Percentiles rank a stretch among this genome's conserved stretches.
Evolutionary conservation across 2,113 vertebrate species (phyloP).

Genomic region (Pelmatolapia mariae): DNA sequence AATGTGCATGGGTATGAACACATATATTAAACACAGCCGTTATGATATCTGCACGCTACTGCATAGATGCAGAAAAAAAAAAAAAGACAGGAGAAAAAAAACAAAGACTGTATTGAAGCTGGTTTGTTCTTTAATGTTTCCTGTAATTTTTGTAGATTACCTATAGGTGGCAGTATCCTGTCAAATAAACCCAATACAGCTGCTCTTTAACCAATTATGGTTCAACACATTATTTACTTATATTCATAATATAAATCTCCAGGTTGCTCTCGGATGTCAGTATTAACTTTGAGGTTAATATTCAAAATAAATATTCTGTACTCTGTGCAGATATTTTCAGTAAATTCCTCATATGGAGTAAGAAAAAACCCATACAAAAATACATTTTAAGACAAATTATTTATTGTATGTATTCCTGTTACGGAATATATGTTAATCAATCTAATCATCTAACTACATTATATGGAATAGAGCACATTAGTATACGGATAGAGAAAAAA

Average conservation of each 20-base stretch:
- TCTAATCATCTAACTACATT: neutral
- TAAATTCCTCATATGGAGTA: neutral
- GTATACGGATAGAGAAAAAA: neutral
- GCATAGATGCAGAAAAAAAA: neutral
- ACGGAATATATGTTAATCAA: neutral
- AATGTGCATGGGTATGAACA: neutral
- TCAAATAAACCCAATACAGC: neutral
- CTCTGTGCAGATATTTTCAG: neutral
- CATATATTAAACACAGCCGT: neutral
- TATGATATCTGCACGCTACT: neutral
- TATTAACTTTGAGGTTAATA: neutral
- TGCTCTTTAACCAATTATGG: neutral
- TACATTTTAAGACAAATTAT: neutral
- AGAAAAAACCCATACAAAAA: fast-evolving
- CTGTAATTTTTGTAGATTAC: neutral
- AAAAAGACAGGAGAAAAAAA: neutral
- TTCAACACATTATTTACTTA: neutral
- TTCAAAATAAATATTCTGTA: neutral
- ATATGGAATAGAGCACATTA: neutral
- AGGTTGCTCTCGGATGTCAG: neutral
- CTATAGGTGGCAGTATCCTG: constrained; percentile 38
- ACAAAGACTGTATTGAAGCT: neutral
- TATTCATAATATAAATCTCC: neutral
- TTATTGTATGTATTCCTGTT: neutral
- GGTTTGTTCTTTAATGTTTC: neutral